Conservation (phyloP, 92 coral and sea anemone genomes). For the Siderastrea siderea region DNA sequence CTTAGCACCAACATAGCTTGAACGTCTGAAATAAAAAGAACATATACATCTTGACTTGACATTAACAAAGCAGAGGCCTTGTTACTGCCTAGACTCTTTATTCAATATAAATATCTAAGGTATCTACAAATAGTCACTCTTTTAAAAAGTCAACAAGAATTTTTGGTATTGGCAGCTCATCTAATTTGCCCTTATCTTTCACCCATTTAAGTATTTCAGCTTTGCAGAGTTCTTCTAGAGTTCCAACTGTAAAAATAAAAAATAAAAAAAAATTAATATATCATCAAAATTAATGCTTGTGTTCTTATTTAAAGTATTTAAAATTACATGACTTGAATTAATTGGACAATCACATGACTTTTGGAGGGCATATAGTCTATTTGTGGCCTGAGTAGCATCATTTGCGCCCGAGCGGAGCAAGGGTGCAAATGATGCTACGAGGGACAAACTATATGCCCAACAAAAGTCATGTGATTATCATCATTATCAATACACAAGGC, state of each 20-base stretch:
- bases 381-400: too few relatives aligned
- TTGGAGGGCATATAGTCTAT: too few relatives aligned
- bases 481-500: too few relatives aligned
- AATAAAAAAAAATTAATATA: neutral
- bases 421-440: too few relatives aligned
- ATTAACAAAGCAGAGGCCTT: neutral
- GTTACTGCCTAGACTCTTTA: neutral
- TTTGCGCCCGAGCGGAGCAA: too few relatives aligned
- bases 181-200: conserved; percentile 68
- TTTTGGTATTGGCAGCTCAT: conserved; percentile 84
- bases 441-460: too few relatives aligned
- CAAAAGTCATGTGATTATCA: too few relatives aligned
- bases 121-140: conserved; percentile 31
- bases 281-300: neutral
- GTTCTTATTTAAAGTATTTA: neutral
- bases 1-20: too few relatives aligned
- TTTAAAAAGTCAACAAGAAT: conserved; percentile 80
- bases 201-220: conserved; percentile 72
- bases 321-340: too few relatives aligned
- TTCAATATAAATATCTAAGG: conserved; percentile 24
- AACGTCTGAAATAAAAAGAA: neutral
- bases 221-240: conserved; percentile 83
- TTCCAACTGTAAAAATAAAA: conserved; percentile 74
- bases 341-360: too few relatives aligned
- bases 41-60: neutral